Conservation (phyloP, 2,888 invertebrate genomes). For the Scaptomyza polygonia region DNA sequence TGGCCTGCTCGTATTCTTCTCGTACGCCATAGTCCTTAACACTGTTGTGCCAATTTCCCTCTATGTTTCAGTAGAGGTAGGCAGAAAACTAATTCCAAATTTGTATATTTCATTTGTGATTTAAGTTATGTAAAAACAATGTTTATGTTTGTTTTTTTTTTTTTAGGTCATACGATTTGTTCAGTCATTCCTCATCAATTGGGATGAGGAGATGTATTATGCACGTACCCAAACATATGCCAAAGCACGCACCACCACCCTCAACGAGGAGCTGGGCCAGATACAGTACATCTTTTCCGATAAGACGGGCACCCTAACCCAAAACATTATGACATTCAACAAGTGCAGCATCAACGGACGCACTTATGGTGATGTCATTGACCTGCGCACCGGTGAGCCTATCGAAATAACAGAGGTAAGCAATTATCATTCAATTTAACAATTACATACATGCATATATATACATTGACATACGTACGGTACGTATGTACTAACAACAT, state of each 20-base stretch:
- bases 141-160: background rate
- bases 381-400: conserved; percentile 93
- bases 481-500: background rate
- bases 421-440: conserved; percentile 31
- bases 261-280: conserved; percentile 99
- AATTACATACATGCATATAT: background rate
- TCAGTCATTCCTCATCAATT: conserved; percentile 99
- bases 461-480: background rate
- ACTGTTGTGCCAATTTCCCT: conserved; percentile 99
- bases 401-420: conserved; percentile 93
- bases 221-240: conserved; percentile 95
- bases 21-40: conserved; percentile 99
- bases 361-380: conserved; percentile 95
- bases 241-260: conserved; percentile 97
- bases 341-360: conserved; percentile 98
- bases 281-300: conserved; percentile 99
- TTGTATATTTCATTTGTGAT: background rate
- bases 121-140: background rate
- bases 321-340: conserved; percentile 99
- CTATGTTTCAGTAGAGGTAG: conserved; percentile 96
- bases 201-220: conserved; percentile 99
- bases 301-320: conserved; percentile 99
- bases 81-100: conserved; percentile 51
- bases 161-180: conserved; percentile 95
- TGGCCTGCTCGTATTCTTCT: conserved; percentile 98